phyloP scores from a whole-genome alignment of 2,888 invertebrate species.

The Pachliopta kotzebuea region DNA sequence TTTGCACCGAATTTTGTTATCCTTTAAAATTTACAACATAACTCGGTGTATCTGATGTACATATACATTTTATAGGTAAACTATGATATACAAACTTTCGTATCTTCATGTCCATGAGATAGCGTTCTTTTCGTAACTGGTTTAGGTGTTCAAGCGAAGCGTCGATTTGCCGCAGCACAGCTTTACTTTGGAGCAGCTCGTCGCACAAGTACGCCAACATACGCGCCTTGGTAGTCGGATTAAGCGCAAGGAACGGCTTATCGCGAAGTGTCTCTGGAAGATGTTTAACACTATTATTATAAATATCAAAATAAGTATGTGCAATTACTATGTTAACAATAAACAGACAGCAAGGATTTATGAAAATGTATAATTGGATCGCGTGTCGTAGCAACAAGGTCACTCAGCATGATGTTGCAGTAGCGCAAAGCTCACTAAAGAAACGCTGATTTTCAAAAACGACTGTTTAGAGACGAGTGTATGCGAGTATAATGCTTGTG shows the following conservation, averaged over 20 bases:
- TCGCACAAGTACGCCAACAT: conserved; percentile 96
- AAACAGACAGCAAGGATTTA: too few species aligned
- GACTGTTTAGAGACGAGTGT: too few species aligned
- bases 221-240: conserved; percentile 91
- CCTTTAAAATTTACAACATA: too few species aligned
- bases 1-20: too few species aligned
- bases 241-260: conserved; percentile 92
- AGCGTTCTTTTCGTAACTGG: conserved; percentile 93
- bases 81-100: conserved; percentile 88
- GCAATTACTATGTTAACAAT: too few species aligned
- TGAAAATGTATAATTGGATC: too few species aligned
- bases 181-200: conserved; percentile 95
- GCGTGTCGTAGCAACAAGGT: too few species aligned
- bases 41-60: too few species aligned
- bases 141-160: conserved; percentile 91
- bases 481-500: too few species aligned
- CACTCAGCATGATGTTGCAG: too few species aligned
- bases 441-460: too few species aligned
- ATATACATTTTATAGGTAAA: not conserved
- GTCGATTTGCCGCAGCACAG: conserved; percentile 94
- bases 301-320: not conserved
- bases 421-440: too few species aligned
- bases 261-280: conserved; percentile 85
- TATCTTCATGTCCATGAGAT: conserved; percentile 95
- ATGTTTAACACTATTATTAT: not conserved